A percentile compares a stretch with the other conserved stretches of the same genome.
Conservation (phyloP, 2,113 vertebrate species). For the Ceyx margarethae region DNA sequence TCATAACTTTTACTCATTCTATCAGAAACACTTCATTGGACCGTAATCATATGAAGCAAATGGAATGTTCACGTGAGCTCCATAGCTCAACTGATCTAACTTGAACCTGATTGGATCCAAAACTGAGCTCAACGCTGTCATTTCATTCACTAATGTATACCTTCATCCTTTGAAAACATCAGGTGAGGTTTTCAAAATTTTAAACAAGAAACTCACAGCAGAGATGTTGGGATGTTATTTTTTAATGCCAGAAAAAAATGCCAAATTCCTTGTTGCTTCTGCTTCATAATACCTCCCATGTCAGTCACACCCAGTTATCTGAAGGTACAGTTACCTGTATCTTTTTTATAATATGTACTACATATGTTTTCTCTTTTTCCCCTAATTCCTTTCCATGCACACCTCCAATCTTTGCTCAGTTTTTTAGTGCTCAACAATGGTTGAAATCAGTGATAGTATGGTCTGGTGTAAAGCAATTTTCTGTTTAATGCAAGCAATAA, state of each 20-base stretch:
- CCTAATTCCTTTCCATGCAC: neutral
- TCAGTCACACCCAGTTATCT: neutral
- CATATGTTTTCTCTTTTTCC: neutral
- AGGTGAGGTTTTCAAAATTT: neutral
- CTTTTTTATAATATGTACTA: neutral
- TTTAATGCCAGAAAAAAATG: neutral
- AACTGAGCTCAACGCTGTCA: neutral
- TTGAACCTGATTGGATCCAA: neutral
- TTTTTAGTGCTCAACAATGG: neutral
- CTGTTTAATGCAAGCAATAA: neutral
- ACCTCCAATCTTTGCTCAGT: neutral
- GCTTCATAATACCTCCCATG: neutral
- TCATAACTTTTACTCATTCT: neutral
- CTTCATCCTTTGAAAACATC: neutral
- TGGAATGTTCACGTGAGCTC: neutral
- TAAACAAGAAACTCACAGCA: neutral
- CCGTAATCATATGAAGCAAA: neutral
- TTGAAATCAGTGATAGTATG: neutral
- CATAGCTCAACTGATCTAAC: neutral
- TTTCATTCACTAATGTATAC: neutral
- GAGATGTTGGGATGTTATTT: neutral
- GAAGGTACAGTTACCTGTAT: neutral
- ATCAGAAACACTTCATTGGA: neutral
- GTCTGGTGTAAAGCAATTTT: neutral
- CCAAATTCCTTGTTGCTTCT: neutral